Evolutionary conservation across 1,140 invertebrate species (phyloP), one percentile per base, ranked within the genome.

Genomic region (Polyergus mexicanus): DNA sequence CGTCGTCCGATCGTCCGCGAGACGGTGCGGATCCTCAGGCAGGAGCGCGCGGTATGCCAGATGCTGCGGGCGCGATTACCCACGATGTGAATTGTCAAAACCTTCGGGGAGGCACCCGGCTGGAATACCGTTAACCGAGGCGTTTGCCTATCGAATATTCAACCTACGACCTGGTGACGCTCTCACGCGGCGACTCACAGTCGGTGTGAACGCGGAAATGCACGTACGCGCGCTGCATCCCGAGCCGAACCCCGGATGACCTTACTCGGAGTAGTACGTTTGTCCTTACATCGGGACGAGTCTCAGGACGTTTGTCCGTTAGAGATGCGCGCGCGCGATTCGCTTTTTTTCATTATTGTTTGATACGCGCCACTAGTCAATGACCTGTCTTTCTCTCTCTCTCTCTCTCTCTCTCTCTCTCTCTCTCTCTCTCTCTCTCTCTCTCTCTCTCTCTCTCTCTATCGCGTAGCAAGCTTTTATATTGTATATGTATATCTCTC

Each of bases 121-220:
- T 63, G 56, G 35, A 77, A 80, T 90, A 90, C 89, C 89, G 89
- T 90, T 90, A 90, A 90, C 54, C 72, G 75, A 51, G 88, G 76
- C 75, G 86, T 89, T 87, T 83, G 86, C 89, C 89, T 88, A 89
- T 90, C 89, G 76, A 90, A 90, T 90, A 90, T 90, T 89, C 89
- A 83, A 90, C 89, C 89, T 90, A 63, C 60, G 89, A 90, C 89
- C 89, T 56, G 68, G 60, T 85, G 85, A 89, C 88, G 85, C 62
- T 84, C 51, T 77, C 47, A n/a, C n/a, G 74, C 72, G 41, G 81
- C 58, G 81, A 84, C 58, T 77, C 32, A 54, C 54, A n/a, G 71
- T 56, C 84, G 68, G 85, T 88, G 88, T 87, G 88, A 90, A 90
- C 88, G 88, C 88, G 88, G 88, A 90, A 90, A 90, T 90, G 85